Conservation (phyloP, 2,797 vertebrate genomes). For the Atherinosoma microstoma region DNA sequence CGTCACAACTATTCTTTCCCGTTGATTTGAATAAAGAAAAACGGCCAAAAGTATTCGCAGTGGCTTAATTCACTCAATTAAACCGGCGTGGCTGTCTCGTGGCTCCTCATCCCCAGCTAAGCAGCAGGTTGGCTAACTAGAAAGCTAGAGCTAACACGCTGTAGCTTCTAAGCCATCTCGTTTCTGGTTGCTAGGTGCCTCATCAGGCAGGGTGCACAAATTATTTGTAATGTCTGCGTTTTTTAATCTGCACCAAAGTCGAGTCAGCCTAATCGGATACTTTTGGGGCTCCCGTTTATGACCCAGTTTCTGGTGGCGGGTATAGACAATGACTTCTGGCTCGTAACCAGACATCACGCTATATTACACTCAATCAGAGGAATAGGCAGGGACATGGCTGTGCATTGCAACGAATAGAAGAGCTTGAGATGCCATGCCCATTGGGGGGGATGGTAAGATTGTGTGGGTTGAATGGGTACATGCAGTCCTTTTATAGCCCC, state of each 20-base stretch:
- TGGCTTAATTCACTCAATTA: background rate
- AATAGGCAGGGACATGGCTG: conserved; percentile 25
- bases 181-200: background rate
- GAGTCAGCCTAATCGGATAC: conserved; percentile 5
- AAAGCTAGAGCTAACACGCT: conserved; percentile 35
- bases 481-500: conserved; percentile 32
- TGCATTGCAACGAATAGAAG: conserved; percentile 32
- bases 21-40: accelerated
- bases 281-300: conserved; percentile 13
- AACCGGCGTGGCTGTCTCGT: background rate
- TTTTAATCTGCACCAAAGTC: conserved; percentile 2
- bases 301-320: conserved; percentile 55
- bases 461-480: conserved; percentile 34
- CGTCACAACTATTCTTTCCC: accelerated
- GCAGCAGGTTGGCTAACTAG: conserved; percentile 41
- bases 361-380: background rate
- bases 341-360: conserved; percentile 37
- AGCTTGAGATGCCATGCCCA: background rate
- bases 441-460: background rate
- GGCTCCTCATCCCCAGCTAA: conserved; percentile 5
- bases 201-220: background rate
- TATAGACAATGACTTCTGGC: conserved; percentile 33
- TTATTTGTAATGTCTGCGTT: background rate
- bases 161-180: conserved; percentile 23
- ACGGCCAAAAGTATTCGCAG: accelerated